Conservation (phyloP, 2,888 invertebrate genomes). For the Rhodophaea formosa region DNA sequence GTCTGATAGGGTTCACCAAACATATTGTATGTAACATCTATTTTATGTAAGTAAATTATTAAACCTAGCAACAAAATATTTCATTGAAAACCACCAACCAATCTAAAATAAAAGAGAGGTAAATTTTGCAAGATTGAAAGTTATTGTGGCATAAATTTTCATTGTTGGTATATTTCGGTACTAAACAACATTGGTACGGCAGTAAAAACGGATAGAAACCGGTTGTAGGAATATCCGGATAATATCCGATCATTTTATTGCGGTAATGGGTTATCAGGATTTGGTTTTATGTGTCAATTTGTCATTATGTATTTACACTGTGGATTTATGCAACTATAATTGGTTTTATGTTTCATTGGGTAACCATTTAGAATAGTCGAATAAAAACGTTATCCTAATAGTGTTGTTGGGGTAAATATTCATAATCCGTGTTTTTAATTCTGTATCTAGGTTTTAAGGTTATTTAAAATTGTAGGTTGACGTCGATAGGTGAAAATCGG, state of each 20-base stretch:
- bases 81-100: not conserved
- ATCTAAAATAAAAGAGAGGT: not conserved
- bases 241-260: constrained; percentile 18
- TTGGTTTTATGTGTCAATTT: constrained; percentile 13
- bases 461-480: no score
- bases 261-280: constrained; percentile 10
- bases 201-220: constrained; percentile 17
- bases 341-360: not conserved
- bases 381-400: no score
- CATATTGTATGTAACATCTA: no score
- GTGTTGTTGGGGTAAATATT: no score
- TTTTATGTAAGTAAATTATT: no score
- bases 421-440: no score
- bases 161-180: constrained; percentile 5
- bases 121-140: constrained; percentile 11
- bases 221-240: constrained; percentile 11
- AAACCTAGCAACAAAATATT: no score
- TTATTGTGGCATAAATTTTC: constrained; percentile 12
- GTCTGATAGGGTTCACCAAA: no score
- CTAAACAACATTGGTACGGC: constrained; percentile 11
- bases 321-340: not conserved
- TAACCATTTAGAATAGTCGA: not conserved
- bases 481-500: no score
- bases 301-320: not conserved
- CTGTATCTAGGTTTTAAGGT: no score